Conservation (phyloP, 2,888 invertebrate species). For the Aromia moschata region DNA sequence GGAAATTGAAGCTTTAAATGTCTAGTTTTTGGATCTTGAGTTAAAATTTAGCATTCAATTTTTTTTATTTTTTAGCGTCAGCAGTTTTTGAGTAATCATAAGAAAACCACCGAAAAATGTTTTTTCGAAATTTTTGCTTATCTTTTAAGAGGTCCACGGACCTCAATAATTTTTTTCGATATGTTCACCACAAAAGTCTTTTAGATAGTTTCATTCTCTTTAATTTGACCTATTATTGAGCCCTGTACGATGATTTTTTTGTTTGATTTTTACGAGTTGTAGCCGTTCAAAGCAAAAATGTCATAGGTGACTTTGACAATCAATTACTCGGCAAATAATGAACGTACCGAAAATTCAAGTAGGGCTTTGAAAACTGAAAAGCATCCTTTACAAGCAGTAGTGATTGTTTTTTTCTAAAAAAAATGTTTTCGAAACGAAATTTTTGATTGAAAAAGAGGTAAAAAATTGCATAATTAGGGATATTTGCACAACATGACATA, state of each 20-base stretch:
- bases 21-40: neutral
- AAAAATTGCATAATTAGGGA: neutral
- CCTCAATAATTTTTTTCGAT: neutral
- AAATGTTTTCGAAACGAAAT: neutral
- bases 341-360: neutral
- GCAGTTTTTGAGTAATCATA: neutral
- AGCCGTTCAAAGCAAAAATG: neutral
- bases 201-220: neutral
- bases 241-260: neutral
- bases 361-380: neutral
- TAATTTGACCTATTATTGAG: neutral
- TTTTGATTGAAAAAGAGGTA: neutral
- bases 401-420: neutral
- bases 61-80: neutral
- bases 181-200: neutral
- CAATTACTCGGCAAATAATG: neutral
- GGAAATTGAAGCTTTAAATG: neutral
- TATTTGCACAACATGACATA: neutral
- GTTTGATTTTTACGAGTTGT: neutral
- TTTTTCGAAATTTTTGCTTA: too few species aligned
- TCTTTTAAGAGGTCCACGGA: neutral
- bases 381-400: neutral
- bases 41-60: too few species aligned
- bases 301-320: neutral
- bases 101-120: neutral